These are phyloP conservation scores for Gallinago nigripennis DNA, from an alignment of 2,797 vertebrate species.

Conservation along the genomic window DNA sequence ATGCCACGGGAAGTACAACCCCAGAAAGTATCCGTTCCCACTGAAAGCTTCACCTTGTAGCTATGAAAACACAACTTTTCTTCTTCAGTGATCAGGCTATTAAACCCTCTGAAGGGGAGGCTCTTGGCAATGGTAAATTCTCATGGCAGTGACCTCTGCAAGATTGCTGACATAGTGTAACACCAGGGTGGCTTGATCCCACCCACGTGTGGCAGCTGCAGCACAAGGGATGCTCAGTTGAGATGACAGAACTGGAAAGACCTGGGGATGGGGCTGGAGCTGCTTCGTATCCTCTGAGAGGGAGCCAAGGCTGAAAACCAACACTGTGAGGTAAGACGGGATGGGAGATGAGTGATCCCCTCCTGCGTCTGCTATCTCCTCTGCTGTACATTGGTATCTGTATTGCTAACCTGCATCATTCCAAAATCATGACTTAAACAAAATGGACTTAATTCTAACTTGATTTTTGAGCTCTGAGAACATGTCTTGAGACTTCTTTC, in stretches of 20 bases:
- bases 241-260: not conserved
- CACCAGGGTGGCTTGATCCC: not conserved
- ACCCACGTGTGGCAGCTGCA: not conserved
- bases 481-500: not conserved
- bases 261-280: not conserved
- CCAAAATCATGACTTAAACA: not conserved
- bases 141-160: not conserved
- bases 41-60: not conserved
- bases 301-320: not conserved
- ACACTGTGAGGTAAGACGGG: not conserved
- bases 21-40: not conserved
- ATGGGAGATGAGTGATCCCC: not conserved
- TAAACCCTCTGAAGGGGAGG: not conserved
- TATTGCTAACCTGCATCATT: rapidly evolving
- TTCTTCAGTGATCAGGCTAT: not conserved
- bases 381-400: not conserved
- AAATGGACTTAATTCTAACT: not conserved
- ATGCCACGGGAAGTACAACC: not conserved
- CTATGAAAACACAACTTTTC: not conserved
- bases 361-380: not conserved
- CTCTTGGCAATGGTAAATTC: not conserved
- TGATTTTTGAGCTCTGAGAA: not conserved
- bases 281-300: not conserved
- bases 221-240: rapidly evolving
- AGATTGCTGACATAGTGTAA: not conserved